Base-by-base conservation (phyloP, 2,113 vertebrate species). In the Psilopsiagon aurifrons region DNA sequence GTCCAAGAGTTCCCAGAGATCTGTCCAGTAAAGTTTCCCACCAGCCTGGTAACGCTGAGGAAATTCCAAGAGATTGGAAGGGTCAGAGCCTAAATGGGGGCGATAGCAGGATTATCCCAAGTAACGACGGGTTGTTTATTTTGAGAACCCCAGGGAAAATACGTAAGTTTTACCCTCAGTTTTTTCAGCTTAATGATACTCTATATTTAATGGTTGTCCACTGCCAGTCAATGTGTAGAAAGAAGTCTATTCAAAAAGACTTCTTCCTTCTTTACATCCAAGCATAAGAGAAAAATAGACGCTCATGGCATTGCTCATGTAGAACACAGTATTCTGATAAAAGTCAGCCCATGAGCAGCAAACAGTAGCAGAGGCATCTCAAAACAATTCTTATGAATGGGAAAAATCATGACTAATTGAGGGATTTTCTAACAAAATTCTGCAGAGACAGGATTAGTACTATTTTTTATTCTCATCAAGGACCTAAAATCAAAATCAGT, bases 41-140 rank as follows among this genome's bases (percentile, higher is more conserved):
- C 29, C 64, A 92, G 69, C 35, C 54, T 85, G 41, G 75, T 67
- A 95, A 85, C 24, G 28, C 37, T 27, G 25, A 88, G 87, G 78
- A 85, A 95, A 93, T 88, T 85, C 93, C 91, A 89, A 87, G 78
- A 82, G 77, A 82, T 17, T 47, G 51, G 41, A 92, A 87, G 51
- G 68, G 74, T 81, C 91, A 92, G 24, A 90, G n/a, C 41, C 41
- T 68, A 91, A 92, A 71, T 4, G 3, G 41, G 51, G 60, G 17
- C 2, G 5, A 74, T 28, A 76, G 54, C 33, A 35, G 35, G 35
- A 86, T 83, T 82, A 92, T n/a, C 44, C 69, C 44, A 66, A n/a
- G 62, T 49, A 84, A 85, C 51, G 12, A 55, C 10, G 18, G 17
- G 43, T 43, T 94, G 41, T 37, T 86, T 54, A 59, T 17, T 54